These are phyloP conservation scores for Anableps anableps DNA, from an alignment of 2,797 vertebrate species.

Conservation along the genomic window DNA sequence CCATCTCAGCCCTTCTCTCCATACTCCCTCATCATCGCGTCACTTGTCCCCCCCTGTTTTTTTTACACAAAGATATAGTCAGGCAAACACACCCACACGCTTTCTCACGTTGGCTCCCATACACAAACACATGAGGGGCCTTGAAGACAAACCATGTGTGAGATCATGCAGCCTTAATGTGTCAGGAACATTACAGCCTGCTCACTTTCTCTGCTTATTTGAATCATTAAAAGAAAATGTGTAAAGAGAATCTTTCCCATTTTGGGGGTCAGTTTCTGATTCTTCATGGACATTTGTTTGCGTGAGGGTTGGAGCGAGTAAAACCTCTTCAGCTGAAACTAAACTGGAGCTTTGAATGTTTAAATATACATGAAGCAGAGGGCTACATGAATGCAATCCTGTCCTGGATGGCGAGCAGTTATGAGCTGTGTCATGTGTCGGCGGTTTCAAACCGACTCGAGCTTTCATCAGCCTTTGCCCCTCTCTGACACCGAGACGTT, in stretches of 20 bases:
- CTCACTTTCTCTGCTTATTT: constrained; percentile 58
- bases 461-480: constrained; percentile 73
- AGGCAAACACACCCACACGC: constrained; percentile 75
- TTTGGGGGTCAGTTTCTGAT: constrained; percentile 34
- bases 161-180: constrained; percentile 73
- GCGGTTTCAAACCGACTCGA: constrained; percentile 55
- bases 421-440: constrained; percentile 77
- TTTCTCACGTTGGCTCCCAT: constrained; percentile 75
- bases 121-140: constrained; percentile 75
- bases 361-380: constrained; percentile 75
- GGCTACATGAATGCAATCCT: constrained; percentile 61
- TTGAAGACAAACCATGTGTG: constrained; percentile 76
- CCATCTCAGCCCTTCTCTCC: constrained; percentile 50
- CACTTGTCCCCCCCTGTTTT: constrained; percentile 51
- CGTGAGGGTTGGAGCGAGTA: constrained; percentile 31
- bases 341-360: constrained; percentile 57
- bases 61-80: constrained; percentile 75
- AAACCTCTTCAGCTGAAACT: constrained; percentile 54
- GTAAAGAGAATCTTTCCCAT: constrained; percentile 25
- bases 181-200: constrained; percentile 67
- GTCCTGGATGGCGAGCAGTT: constrained; percentile 71
- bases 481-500: constrained; percentile 69
- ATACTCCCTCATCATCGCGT: constrained; percentile 53
- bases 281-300: background rate
- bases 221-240: constrained; percentile 48